Conservation (phyloP, 2,113 vertebrate species). For the Pangasianodon hypophthalmus region DNA sequence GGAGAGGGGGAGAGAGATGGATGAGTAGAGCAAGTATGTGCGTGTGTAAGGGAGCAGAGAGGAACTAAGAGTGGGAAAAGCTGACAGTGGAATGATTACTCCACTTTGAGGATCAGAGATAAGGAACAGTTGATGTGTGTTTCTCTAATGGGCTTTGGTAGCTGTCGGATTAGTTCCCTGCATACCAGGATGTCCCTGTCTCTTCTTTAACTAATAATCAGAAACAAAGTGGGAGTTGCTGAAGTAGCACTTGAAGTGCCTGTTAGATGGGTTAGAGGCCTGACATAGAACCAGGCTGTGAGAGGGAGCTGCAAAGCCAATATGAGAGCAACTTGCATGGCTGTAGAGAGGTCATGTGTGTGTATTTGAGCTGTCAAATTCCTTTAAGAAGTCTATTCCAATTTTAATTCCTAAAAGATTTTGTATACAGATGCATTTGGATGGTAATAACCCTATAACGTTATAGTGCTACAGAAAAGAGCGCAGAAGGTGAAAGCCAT, state of each 20-base stretch:
- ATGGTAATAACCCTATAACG: not conserved
- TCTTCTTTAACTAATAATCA: not conserved
- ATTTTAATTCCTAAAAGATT: not conserved
- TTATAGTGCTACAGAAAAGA: not conserved
- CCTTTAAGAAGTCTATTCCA: not conserved
- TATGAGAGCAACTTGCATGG: not conserved
- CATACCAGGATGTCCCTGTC: constrained; percentile 8
- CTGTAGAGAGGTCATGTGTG: not conserved
- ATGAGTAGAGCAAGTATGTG: not conserved
- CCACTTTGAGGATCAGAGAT: not conserved
- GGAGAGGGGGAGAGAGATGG: not conserved
- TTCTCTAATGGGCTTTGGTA: constrained; percentile 9
- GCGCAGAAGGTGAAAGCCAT: not conserved
- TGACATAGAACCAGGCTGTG: not conserved
- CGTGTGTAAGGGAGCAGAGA: not conserved
- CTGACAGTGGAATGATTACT: constrained; percentile 5
- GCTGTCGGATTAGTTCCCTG: constrained; percentile 30
- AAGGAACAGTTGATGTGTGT: not conserved
- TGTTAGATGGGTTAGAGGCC: not conserved
- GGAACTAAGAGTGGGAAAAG: not conserved
- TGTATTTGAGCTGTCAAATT: not conserved
- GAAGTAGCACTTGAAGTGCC: not conserved
- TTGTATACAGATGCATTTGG: not conserved
- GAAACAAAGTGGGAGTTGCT: not conserved
- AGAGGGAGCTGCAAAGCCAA: not conserved